Conservation (phyloP, 2,888 invertebrate species). For the Nasonia oneida region DNA sequence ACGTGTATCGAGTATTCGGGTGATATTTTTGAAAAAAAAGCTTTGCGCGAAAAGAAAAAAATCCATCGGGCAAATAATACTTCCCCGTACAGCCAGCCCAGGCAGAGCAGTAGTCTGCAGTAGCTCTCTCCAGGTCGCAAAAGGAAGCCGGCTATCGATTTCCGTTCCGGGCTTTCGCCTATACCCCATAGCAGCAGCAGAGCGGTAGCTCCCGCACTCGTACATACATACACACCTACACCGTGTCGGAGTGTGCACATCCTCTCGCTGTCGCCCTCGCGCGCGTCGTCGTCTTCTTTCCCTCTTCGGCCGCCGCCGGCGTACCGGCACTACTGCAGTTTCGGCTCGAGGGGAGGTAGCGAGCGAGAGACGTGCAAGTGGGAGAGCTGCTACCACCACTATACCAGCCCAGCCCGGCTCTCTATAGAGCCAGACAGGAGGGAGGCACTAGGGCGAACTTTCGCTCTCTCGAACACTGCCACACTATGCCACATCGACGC, state of each 20-base stretch:
- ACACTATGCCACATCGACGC: slow-evolving; percentile 79
- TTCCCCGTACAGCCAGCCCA: not conserved
- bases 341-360: slow-evolving; percentile 35
- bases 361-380: slow-evolving; percentile 57
- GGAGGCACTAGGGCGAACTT: slow-evolving; percentile 77
- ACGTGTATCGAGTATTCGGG: not conserved
- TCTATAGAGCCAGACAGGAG: slow-evolving; percentile 70
- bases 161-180: slow-evolving; percentile 73
- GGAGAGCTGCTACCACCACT: slow-evolving; percentile 50
- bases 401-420: slow-evolving; percentile 11
- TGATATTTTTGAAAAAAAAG: no score
- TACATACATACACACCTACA: not conserved
- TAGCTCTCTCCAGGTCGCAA: slow-evolving; percentile 69
- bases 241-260: not conserved
- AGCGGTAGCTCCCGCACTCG: not conserved
- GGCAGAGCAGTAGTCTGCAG: slow-evolving; percentile 63
- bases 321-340: slow-evolving; percentile 64
- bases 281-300: not conserved
- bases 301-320: not conserved
- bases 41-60: not conserved
- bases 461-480: slow-evolving; percentile 77
- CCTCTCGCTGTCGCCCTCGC: slow-evolving; percentile 9
- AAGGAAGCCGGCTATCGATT: slow-evolving; percentile 80
- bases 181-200: slow-evolving; percentile 2
- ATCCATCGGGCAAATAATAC: slow-evolving; percentile 64